phyloP scores from a whole-genome alignment of 1,140 invertebrate species.

The Chrysoperla carnea region DNA sequence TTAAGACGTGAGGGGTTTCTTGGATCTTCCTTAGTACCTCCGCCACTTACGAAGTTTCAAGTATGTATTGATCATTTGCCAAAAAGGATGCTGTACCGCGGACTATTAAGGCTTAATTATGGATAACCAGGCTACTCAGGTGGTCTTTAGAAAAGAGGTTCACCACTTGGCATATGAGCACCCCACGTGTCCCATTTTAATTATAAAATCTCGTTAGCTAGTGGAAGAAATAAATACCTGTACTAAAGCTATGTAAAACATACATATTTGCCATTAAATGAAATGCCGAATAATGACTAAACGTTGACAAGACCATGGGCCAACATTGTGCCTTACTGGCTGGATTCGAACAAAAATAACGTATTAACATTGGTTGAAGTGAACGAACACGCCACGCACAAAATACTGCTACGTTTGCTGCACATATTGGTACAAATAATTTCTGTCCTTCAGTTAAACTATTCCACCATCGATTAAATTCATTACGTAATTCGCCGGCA shows the following conservation, averaged over 20 bases:
- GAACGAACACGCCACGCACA: conserved; percentile 60
- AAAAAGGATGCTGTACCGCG: no score
- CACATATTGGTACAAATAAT: conserved; percentile 63
- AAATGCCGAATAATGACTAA: conserved; percentile 76
- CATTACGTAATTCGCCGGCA: conserved; percentile 31
- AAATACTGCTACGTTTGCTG: conserved; percentile 65
- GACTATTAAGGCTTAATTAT: no score
- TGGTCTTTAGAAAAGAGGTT: no score
- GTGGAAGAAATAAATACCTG: no score
- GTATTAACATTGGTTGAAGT: conserved; percentile 57
- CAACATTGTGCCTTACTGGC: conserved; percentile 48
- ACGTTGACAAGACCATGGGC: conserved; percentile 83
- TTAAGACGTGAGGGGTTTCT: no score
- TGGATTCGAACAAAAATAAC: conserved; percentile 74
- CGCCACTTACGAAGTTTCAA: no score
- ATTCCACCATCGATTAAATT: conserved; percentile 57
- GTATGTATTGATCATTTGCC: no score
- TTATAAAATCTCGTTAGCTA: no score
- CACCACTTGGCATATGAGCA: no score
- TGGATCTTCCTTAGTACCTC: no score
- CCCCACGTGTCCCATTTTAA: no score
- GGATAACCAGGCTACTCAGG: no score
- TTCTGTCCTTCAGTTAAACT: conserved; percentile 52
- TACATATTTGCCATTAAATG: conserved; percentile 93
- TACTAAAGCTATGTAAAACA: conserved; percentile 73